Base-by-base conservation (phyloP, 2,797 vertebrate species). In the Cossypha dichroa region DNA sequence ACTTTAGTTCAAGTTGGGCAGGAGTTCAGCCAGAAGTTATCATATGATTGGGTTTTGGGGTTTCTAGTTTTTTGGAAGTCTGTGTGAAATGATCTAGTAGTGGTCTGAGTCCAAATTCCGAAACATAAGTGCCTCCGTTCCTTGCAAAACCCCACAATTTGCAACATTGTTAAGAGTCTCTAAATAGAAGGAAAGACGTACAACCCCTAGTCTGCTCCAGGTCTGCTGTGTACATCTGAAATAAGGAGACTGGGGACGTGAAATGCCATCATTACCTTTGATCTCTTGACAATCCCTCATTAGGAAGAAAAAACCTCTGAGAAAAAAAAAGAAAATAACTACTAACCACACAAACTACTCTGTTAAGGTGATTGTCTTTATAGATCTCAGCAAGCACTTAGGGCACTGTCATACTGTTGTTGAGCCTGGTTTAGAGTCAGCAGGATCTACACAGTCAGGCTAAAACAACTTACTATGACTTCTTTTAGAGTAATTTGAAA, bases 21-120 rank as follows among this genome's bases (percentile, higher is more conserved):
- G 75, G 49, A 93, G 94, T 96, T 96, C 95, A 96, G 84, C 95
- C 95, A 97, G 82, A 95, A 96, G 88, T 97, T 97, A 96, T 96
- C 95, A 96, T 89, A 97, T 96, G 95, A 96, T 91, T 96, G 93
- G 31, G 93, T 90, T 94, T 96, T 90, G 82, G 91, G 84, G 76
- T 88, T 90, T 95, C 72, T 94, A 46, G 52, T 56, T 85, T 92
- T 93, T 79, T 96, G 74, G 49, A 91, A 89, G 45, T 54, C 38
- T 89, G 16, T 73, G 29, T 80, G 69, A 92, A 92, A 94, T 85
- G 74, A 92, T 80, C 64, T 77, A 82, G 79, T 41, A 72, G 60
- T 23, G 22, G 15, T 92, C 51, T 92, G 60, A 89, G 64, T 80
- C 56, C 78, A 94, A 91, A 79, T 34, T 83, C 38, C 25, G 64